phyloP scores from a whole-genome alignment of 2,888 invertebrate genomes.

The Phragmatobia fuliginosa region DNA sequence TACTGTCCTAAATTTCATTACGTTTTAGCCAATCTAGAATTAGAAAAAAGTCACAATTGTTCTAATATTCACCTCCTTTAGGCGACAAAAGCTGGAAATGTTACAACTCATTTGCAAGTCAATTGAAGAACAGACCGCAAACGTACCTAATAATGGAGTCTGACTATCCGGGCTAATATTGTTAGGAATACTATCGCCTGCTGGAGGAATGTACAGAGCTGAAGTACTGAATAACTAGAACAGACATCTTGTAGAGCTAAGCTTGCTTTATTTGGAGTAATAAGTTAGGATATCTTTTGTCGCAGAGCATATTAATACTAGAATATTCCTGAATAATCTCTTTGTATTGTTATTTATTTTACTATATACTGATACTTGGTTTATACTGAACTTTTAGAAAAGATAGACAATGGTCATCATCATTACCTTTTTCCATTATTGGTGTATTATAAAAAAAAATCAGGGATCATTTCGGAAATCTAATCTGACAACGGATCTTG shows the following conservation, averaged over 20 bases:
- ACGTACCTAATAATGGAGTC: conserved; percentile 36
- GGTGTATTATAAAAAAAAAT: too few relatives aligned
- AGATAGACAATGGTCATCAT: too few relatives aligned
- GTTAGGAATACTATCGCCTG: conserved; percentile 27
- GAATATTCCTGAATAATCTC: background rate
- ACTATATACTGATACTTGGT: too few relatives aligned
- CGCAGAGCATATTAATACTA: background rate
- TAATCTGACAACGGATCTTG: too few relatives aligned
- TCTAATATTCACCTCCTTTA: conserved; percentile 34
- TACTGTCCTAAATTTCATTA: background rate
- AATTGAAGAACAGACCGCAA: conserved; percentile 35
- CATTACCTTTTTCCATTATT: too few relatives aligned
- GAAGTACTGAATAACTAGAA: conserved; percentile 1
- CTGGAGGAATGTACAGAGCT: conserved; percentile 2
- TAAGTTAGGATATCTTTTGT: background rate
- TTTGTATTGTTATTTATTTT: too few relatives aligned
- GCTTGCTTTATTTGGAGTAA: background rate
- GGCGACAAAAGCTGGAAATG: conserved; percentile 27
- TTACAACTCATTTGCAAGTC: conserved; percentile 51
- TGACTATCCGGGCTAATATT: conserved; percentile 32
- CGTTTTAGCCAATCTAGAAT: background rate
- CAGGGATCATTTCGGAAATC: too few relatives aligned
- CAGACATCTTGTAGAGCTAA: background rate
- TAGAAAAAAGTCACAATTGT: conserved; percentile 21
- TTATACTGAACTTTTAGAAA: too few relatives aligned